Percentiles rank a stretch among this genome's conserved stretches.
phyloP scores from a whole-genome alignment of 2,888 invertebrate species.

The Philonicus albiceps region DNA sequence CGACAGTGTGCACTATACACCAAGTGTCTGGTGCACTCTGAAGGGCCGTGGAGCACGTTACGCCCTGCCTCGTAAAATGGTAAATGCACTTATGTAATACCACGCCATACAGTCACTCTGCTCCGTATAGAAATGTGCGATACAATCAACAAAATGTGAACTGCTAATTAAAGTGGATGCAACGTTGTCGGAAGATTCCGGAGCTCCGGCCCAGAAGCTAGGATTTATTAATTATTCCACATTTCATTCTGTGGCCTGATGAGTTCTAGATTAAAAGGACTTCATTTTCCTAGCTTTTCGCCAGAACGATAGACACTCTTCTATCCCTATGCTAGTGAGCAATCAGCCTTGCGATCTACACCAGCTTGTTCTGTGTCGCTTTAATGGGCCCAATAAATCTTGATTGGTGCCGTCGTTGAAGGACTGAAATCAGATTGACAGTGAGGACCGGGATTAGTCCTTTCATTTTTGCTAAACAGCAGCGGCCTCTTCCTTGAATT shows the following conservation, averaged over 20 bases:
- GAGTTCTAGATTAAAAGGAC: background rate
- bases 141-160: slow-evolving; percentile 19
- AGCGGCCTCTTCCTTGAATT: background rate
- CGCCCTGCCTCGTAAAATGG: background rate
- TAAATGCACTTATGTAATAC: background rate
- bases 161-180: slow-evolving; percentile 24
- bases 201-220: background rate
- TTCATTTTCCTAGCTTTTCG: background rate
- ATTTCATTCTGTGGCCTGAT: background rate
- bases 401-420: slow-evolving; percentile 2
- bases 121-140: background rate
- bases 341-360: background rate
- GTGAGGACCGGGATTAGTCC: background rate
- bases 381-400: slow-evolving; percentile 27
- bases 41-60: background rate
- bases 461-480: slow-evolving; percentile 1
- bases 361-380: background rate
- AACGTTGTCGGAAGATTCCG: background rate
- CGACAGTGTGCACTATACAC: background rate
- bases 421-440: background rate
- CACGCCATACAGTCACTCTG: background rate
- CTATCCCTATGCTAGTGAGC: background rate
- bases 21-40: slow-evolving; percentile 11
- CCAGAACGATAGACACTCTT: background rate
- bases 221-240: slow-evolving; percentile 24